Evolutionary conservation across 2,797 vertebrate genomes (phyloP).

Genomic region (Oryzias dopingdopingensis): DNA sequence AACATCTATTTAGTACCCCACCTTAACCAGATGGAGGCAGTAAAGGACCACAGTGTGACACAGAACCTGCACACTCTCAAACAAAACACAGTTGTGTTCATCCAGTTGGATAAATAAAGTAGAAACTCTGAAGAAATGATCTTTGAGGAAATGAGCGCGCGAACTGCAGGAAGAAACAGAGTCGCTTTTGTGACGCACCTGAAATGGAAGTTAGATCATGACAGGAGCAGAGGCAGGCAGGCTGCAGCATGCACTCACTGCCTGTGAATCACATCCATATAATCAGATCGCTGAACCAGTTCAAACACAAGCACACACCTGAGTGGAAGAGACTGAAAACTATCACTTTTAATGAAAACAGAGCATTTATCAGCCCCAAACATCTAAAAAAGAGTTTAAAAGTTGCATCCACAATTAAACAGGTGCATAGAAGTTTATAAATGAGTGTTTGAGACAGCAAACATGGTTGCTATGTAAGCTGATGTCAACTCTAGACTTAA

Average conservation of each 20-base stretch:
- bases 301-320: constrained; percentile 1
- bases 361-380: no score
- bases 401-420: no score
- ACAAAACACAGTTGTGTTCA: not conserved
- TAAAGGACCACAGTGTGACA: constrained; percentile 10
- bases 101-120: not conserved
- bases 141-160: no score
- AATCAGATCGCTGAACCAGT: constrained; percentile 36
- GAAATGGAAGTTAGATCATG: constrained; percentile 16
- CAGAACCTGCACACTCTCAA: not conserved
- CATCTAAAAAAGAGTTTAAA: no score
- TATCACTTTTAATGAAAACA: no score
- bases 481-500: no score
- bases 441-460: no score
- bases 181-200: not conserved
- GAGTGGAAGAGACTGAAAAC: no score
- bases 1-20: not conserved
- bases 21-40: constrained; percentile 45
- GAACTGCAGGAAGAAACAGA: not conserved
- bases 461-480: no score
- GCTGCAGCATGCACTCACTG: constrained; percentile 43
- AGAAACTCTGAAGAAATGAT: no score
- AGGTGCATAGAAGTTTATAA: no score
- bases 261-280: constrained; percentile 33
- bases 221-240: constrained; percentile 18